A percentile compares a stretch with the other conserved stretches of the same genome.
These are phyloP conservation scores for Erpetoichthys calabaricus DNA, from an alignment of 2,797 vertebrate species.

Conservation along the genomic window DNA sequence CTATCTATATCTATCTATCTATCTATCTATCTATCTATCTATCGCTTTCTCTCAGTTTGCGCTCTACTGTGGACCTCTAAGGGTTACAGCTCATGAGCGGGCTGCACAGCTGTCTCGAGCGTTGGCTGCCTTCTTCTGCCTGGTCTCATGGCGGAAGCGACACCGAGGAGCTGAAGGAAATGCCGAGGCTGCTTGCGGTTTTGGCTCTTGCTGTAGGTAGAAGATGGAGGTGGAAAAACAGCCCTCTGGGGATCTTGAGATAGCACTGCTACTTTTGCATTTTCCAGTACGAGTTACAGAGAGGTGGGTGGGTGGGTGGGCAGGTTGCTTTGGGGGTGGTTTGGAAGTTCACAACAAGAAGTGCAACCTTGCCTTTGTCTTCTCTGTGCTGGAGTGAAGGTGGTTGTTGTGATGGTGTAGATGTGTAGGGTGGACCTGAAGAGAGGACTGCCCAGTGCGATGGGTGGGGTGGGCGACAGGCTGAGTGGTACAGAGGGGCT, in stretches of 20 bases:
- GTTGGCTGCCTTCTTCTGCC: background rate
- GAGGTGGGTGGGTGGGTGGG: background rate
- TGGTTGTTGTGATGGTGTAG: no score
- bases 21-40: slow-evolving; percentile 10
- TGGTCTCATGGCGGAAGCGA: background rate
- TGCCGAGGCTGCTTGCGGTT: slow-evolving; percentile 1
- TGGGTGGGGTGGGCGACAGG: no score
- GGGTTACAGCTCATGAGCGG: no score
- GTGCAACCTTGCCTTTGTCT: no score
- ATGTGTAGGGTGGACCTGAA: no score
- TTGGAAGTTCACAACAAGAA: no score
- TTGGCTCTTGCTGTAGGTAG: background rate
- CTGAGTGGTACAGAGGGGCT: no score
- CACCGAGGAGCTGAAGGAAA: background rate
- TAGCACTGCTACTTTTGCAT: slow-evolving; percentile 1
- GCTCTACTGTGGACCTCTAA: background rate
- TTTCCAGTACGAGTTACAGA: background rate
- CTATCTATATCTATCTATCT: slow-evolving; percentile 19
- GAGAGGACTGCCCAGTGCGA: no score
- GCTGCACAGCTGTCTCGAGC: background rate
- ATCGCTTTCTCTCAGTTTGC: slow-evolving; percentile 1
- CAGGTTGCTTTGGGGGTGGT: no score
- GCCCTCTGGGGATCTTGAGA: no score
- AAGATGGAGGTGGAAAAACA: no score
- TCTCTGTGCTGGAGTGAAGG: no score